Evolutionary conservation across 2,113 vertebrate genomes (phyloP).

Genomic region (Myotis yumanensis): DNA sequence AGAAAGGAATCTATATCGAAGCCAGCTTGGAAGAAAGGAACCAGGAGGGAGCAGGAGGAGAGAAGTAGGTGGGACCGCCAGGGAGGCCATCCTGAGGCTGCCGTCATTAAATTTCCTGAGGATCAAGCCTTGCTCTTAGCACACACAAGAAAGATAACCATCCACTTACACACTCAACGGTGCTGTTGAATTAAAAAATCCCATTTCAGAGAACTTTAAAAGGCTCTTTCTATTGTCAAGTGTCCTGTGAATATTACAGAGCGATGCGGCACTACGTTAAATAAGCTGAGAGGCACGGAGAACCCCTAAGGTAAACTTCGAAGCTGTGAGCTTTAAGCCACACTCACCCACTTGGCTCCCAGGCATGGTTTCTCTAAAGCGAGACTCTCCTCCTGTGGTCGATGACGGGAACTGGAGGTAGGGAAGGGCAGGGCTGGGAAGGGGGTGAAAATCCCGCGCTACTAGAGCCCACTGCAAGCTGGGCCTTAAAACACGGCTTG

Average conservation of each 20-base stretch:
- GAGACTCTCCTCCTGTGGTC: neutral
- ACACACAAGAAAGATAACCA: neutral
- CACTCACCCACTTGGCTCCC: slow-evolving; percentile 42
- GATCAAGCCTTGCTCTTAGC: neutral
- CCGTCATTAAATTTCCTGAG: neutral
- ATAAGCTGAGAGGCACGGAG: neutral
- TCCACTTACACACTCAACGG: neutral
- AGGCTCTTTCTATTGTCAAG: neutral
- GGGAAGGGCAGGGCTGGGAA: neutral
- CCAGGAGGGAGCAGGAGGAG: neutral
- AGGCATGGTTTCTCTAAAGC: neutral
- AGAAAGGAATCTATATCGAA: neutral
- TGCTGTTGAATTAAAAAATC: neutral
- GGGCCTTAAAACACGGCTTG: neutral
- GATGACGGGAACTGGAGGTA: neutral
- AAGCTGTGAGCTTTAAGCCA: slow-evolving; percentile 24
- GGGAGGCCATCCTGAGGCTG: neutral
- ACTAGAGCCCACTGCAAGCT: neutral
- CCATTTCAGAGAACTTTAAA: neutral
- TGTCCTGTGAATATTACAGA: neutral
- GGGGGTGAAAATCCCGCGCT: neutral
- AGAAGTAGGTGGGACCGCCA: neutral
- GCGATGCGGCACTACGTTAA: neutral
- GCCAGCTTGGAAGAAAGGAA: neutral
- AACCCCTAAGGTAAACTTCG: slow-evolving; percentile 35